Conservation (phyloP, 2,888 invertebrate genomes). For the Brassicogethes aeneus region DNA sequence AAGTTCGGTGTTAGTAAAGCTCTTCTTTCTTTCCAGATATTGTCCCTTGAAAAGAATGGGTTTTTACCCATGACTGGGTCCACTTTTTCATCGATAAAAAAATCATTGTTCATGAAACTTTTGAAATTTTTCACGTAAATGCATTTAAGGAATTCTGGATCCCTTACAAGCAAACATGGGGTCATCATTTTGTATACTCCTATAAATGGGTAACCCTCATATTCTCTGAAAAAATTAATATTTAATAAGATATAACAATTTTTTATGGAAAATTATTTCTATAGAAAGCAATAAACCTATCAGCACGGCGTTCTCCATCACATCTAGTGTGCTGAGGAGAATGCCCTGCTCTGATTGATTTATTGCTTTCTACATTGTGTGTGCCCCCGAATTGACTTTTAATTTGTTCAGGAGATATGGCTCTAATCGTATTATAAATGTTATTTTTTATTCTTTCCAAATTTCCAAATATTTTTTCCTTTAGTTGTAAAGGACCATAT, state of each 20-base stretch:
- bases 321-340: too few relatives aligned
- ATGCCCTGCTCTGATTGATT: too few relatives aligned
- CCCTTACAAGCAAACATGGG: slow-evolving; percentile 27
- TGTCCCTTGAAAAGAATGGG: slow-evolving; percentile 36
- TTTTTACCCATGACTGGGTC: slow-evolving; percentile 39
- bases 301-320: too few relatives aligned
- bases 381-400: not conserved
- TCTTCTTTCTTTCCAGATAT: slow-evolving; percentile 41
- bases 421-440: too few relatives aligned
- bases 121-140: slow-evolving; percentile 31
- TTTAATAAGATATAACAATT: too few relatives aligned
- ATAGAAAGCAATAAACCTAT: too few relatives aligned
- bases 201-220: slow-evolving; percentile 15
- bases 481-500: too few relatives aligned
- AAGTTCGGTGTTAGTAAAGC: slow-evolving; percentile 41
- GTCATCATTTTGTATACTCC: slow-evolving; percentile 27
- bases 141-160: slow-evolving; percentile 29
- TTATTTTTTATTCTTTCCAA: too few relatives aligned
- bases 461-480: too few relatives aligned
- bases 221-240: slow-evolving; percentile 8
- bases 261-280: too few relatives aligned
- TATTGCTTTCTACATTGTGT: not conserved
- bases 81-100: slow-evolving; percentile 30
- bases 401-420: too few relatives aligned
- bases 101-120: slow-evolving; percentile 20